Evolutionary conservation across 2,797 vertebrate species (phyloP).

Genomic region (Craterocephalus amniculus): DNA sequence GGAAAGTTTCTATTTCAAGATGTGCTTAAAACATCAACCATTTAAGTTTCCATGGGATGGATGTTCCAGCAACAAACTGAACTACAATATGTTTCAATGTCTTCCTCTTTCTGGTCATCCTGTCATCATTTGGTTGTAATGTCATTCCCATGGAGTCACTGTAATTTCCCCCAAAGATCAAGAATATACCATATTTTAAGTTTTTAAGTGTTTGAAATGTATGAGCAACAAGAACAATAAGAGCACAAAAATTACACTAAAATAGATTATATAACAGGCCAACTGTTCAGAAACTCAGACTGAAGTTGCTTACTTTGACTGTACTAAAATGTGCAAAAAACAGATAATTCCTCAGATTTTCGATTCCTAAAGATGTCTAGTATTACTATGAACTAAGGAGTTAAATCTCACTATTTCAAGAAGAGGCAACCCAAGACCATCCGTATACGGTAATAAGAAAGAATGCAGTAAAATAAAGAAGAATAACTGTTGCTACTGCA

Average conservation of each 20-base stretch:
- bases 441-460: conserved; percentile 11
- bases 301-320: background rate
- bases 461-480: conserved; percentile 7
- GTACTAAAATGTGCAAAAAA: background rate
- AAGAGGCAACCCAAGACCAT: background rate
- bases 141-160: too few relatives aligned
- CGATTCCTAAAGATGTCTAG: background rate
- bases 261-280: background rate
- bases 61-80: conserved; percentile 4
- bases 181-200: background rate
- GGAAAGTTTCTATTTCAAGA: conserved; percentile 41
- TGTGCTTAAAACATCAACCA: background rate
- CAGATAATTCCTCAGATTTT: background rate
- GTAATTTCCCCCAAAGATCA: background rate
- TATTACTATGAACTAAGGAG: background rate
- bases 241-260: background rate
- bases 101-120: background rate
- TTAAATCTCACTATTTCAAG: background rate
- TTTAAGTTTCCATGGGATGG: background rate
- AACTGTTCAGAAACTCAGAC: background rate
- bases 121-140: background rate
- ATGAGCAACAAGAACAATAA: background rate
- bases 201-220: background rate
- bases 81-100: background rate
- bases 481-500: background rate